phyloP scores from a whole-genome alignment of 2,888 invertebrate genomes.

The Trilocha varians region DNA sequence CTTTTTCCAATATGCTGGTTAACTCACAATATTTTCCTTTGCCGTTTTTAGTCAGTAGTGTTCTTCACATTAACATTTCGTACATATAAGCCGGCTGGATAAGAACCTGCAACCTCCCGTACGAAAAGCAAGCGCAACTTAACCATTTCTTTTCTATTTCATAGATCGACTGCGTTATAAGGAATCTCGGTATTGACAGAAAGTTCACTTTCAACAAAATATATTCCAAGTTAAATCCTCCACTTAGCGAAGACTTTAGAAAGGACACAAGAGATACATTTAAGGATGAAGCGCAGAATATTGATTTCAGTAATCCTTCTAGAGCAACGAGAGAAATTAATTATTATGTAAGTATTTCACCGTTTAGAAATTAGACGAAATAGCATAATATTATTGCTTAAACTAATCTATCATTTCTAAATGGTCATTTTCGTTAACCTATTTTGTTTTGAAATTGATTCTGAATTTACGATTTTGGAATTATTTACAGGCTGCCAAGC shows the following conservation, averaged over 20 bases:
- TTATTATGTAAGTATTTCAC: constrained; percentile 9
- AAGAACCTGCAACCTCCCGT: too few species aligned
- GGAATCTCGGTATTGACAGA: neutral
- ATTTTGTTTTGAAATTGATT: neutral
- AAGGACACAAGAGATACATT: constrained; percentile 9
- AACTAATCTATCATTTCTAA: too few species aligned
- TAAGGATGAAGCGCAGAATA: constrained; percentile 10
- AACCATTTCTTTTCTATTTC: neutral
- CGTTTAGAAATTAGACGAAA: neutral
- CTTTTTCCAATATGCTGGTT: too few species aligned
- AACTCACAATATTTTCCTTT: too few species aligned
- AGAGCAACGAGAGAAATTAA: constrained; percentile 15
- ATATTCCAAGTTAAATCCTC: constrained; percentile 8
- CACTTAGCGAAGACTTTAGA: constrained; percentile 8
- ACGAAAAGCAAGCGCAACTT: neutral
- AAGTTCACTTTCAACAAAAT: constrained; percentile 8
- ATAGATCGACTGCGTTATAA: neutral
- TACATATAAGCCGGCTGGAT: too few species aligned
- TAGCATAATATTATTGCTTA: too few species aligned
- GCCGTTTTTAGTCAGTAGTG: too few species aligned
- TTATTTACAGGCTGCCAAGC: constrained; percentile 7
- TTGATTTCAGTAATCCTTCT: constrained; percentile 10
- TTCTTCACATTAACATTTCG: too few species aligned
- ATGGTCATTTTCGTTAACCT: neutral
- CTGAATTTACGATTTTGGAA: too few species aligned